These are phyloP conservation scores for Eristalis arbustorum DNA, from an alignment of 2,888 invertebrate species.

Conservation along the genomic window DNA sequence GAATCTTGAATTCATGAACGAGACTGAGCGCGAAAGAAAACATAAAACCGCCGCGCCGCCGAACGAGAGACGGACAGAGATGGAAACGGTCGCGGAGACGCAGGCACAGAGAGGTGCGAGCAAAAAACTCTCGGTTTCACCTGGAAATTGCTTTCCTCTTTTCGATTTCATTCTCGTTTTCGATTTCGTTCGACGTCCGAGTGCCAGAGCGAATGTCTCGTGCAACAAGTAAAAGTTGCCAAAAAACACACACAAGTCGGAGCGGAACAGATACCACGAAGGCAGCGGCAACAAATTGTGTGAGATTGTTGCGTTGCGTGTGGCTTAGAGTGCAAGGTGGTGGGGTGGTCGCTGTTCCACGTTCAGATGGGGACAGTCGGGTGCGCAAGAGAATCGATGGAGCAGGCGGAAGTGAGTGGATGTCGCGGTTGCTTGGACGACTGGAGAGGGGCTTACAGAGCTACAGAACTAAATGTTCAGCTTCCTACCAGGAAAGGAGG, in stretches of 20 bases:
- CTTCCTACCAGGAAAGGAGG: too few species aligned
- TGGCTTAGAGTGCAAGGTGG: background rate
- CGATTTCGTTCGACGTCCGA: background rate
- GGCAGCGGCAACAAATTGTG: background rate
- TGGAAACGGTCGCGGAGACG: background rate
- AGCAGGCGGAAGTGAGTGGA: too few species aligned
- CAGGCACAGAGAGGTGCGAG: background rate
- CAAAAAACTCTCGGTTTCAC: slow-evolving; percentile 66
- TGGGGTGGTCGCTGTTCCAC: background rate
- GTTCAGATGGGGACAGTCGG: slow-evolving; percentile 21
- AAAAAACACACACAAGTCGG: slow-evolving; percentile 10
- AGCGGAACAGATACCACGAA: background rate
- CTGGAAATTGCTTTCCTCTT: slow-evolving; percentile 62
- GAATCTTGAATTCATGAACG: slow-evolving; percentile 49
- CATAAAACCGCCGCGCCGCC: slow-evolving; percentile 2
- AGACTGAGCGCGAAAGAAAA: slow-evolving; percentile 6
- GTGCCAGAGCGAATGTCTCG: slow-evolving; percentile 33
- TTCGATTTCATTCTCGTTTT: slow-evolving; percentile 58
- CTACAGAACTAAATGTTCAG: too few species aligned
- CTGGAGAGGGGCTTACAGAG: too few species aligned
- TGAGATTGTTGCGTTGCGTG: background rate
- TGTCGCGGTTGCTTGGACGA: too few species aligned
- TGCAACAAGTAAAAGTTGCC: slow-evolving; percentile 67
- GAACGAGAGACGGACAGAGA: background rate
- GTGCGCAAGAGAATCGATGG: background rate